phyloP scores from a whole-genome alignment of 2,797 vertebrate genomes.

The Enteromius fasciolatus region DNA sequence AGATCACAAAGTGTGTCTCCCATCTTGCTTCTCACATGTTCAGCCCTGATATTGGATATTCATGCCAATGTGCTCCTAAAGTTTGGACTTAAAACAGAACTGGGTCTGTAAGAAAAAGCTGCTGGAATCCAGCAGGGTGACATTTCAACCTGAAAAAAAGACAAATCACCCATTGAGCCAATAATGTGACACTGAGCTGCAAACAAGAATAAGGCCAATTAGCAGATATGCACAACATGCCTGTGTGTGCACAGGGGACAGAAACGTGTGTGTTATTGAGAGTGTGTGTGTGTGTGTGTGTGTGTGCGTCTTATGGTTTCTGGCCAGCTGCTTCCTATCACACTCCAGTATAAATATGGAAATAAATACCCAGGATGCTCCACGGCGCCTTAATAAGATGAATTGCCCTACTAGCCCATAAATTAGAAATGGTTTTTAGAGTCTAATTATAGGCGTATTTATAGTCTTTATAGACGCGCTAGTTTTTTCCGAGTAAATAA shows the following conservation, averaged over 20 bases:
- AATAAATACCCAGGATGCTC: constrained; percentile 46
- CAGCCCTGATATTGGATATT: neutral
- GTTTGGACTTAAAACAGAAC: constrained; percentile 49
- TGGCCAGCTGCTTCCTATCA: constrained; percentile 45
- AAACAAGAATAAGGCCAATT: constrained; percentile 34
- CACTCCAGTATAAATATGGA: constrained; percentile 35
- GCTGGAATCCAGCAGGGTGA: constrained; percentile 34
- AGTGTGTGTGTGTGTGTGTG: constrained; percentile 18
- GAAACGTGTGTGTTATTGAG: constrained; percentile 37
- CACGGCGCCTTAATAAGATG: constrained; percentile 8
- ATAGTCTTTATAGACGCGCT: neutral
- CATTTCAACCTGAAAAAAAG: constrained; percentile 38
- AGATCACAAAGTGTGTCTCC: neutral
- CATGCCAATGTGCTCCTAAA: neutral
- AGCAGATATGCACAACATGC: neutral
- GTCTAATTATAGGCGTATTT: neutral
- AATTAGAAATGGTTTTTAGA: constrained; percentile 10
- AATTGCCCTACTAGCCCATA: constrained; percentile 14
- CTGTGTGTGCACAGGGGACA: constrained; percentile 30
- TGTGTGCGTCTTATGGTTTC: constrained; percentile 26
- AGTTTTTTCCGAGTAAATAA: neutral
- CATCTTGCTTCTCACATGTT: neutral
- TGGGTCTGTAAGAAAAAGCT: constrained; percentile 62
- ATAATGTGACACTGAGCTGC: constrained; percentile 41
- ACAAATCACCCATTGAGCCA: constrained; percentile 16